Percentiles rank a stretch among this genome's conserved stretches.
phyloP scores from a whole-genome alignment of 30 jellyfish, hydroid and myxozoan genomes.

The Aurelia aurita complex sp. Pacific region DNA sequence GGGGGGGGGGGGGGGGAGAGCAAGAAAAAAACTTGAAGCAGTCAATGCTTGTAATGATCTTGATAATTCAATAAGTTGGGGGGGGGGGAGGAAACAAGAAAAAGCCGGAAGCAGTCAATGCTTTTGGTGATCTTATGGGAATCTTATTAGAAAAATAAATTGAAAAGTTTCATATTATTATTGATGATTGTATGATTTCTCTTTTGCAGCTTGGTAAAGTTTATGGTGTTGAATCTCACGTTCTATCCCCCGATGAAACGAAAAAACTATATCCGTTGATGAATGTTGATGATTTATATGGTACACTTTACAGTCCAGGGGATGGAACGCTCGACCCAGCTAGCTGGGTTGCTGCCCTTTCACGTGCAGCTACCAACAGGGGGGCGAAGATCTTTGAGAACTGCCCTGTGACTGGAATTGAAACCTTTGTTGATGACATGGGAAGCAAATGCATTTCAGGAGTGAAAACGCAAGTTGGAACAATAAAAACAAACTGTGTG shows the following conservation, averaged over 20 bases:
- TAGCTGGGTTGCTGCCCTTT: slow-evolving; percentile 88
- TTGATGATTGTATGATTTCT: too few relatives aligned
- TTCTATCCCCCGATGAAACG: slow-evolving; percentile 85
- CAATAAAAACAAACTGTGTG: slow-evolving; percentile 78
- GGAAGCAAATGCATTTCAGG: slow-evolving; percentile 75
- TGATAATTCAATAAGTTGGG: too few relatives aligned
- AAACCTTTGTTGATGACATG: slow-evolving; percentile 62
- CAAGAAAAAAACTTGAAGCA: too few relatives aligned
- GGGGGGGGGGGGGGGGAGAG: too few relatives aligned
- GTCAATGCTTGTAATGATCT: too few relatives aligned
- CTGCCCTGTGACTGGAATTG: slow-evolving; percentile 83
- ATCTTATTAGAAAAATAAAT: too few relatives aligned
- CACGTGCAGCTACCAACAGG: slow-evolving; percentile 88
- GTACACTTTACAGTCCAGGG: slow-evolving; percentile 94
- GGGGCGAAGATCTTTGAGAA: slow-evolving; percentile 93
- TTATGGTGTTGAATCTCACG: slow-evolving; percentile 88
- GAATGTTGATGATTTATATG: slow-evolving; percentile 91
- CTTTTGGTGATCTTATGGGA: too few relatives aligned
- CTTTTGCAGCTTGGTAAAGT: slow-evolving; percentile 89
- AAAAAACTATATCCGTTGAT: slow-evolving; percentile 82
- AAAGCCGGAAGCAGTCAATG: too few relatives aligned
- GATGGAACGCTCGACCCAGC: slow-evolving; percentile 99
- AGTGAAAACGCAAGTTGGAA: slow-evolving; percentile 77
- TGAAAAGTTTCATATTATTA: too few relatives aligned
- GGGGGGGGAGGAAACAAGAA: too few relatives aligned